phyloP scores from a whole-genome alignment of 2,113 vertebrate species.

The Bufo bufo region DNA sequence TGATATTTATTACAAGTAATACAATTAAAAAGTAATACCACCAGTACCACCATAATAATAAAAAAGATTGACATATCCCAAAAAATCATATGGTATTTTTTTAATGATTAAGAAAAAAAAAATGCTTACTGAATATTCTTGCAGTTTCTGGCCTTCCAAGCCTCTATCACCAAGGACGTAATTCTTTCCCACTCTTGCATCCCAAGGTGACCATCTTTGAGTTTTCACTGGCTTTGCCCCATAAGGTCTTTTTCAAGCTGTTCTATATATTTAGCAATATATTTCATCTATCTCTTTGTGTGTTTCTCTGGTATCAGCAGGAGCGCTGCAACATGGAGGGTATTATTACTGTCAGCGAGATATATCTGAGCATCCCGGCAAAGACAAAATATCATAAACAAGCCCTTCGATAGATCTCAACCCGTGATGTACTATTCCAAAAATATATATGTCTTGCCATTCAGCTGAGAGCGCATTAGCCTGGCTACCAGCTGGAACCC shows the following conservation, averaged over 20 bases:
- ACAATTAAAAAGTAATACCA: no score
- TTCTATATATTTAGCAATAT: neutral
- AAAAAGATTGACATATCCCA: no score
- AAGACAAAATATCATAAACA: slow-evolving; percentile 29
- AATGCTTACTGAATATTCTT: neutral
- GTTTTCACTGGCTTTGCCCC: neutral
- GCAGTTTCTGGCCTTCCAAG: neutral
- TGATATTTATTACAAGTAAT: no score
- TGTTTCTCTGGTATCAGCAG: neutral
- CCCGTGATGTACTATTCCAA: neutral
- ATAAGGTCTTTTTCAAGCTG: neutral
- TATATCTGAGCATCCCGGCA: slow-evolving; percentile 22
- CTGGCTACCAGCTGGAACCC: neutral
- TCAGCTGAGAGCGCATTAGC: slow-evolving; percentile 26
- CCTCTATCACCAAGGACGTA: neutral
- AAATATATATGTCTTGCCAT: slow-evolving; percentile 1
- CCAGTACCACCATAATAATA: no score
- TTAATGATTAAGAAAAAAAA: no score
- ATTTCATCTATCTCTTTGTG: neutral
- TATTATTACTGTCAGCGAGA: slow-evolving; percentile 44
- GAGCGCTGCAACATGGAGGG: slow-evolving; percentile 38
- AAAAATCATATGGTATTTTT: no score
- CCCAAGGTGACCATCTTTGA: slow-evolving; percentile 40
- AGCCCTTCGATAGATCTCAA: neutral
- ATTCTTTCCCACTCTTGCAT: neutral